A percentile compares a stretch with the other conserved stretches of the same genome.
Evolutionary conservation across 2,888 invertebrate species (phyloP).

Genomic region (Scotopteryx bipunctaria): DNA sequence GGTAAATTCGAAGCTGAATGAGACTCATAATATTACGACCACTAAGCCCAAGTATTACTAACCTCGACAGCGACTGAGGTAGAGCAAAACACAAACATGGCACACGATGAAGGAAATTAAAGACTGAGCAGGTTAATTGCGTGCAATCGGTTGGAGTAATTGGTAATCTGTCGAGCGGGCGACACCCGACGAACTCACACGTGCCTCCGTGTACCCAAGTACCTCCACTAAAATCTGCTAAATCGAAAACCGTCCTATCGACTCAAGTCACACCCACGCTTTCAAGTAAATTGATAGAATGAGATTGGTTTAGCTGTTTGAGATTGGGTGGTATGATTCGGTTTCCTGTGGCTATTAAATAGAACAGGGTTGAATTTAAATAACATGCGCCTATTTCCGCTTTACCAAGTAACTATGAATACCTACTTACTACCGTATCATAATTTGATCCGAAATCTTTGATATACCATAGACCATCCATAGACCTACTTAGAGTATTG

Average conservation of each 20-base stretch:
- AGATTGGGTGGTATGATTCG: background rate
- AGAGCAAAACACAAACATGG: constrained; percentile 16
- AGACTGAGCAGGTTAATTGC: constrained; percentile 62
- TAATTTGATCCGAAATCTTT: no score
- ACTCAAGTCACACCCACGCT: constrained; percentile 27
- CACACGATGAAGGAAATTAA: constrained; percentile 62
- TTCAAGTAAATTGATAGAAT: constrained; percentile 25
- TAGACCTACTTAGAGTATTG: no score
- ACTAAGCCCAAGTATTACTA: constrained; percentile 1
- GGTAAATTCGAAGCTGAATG: background rate
- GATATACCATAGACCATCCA: no score
- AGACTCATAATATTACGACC: background rate
- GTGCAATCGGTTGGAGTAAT: constrained; percentile 67
- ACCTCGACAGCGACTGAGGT: background rate
- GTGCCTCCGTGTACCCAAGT: constrained; percentile 20
- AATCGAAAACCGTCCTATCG: constrained; percentile 29
- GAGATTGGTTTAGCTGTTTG: constrained; percentile 27
- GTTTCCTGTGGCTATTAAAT: no score
- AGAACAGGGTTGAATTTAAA: no score
- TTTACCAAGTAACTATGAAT: no score
- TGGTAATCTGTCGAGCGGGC: constrained; percentile 58
- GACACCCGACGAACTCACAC: constrained; percentile 47
- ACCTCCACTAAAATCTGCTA: constrained; percentile 24
- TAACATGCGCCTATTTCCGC: no score
- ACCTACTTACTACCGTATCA: no score